Conservation (phyloP, 2,113 vertebrate genomes). For the Phalacrocorax pelagicus region DNA sequence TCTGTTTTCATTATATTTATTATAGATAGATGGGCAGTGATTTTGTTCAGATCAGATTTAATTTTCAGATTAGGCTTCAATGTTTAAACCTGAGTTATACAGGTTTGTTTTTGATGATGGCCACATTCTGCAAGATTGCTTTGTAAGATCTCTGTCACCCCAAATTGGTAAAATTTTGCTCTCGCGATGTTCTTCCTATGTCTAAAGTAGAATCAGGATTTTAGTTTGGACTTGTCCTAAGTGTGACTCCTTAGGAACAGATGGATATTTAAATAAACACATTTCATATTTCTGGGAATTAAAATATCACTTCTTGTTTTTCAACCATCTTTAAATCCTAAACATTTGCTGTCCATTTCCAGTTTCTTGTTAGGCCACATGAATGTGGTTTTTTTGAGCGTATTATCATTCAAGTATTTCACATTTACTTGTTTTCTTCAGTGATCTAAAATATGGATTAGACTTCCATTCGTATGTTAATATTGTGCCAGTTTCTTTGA, state of each 20-base stretch:
- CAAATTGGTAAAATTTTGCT: neutral
- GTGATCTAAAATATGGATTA: slow-evolving; percentile 12
- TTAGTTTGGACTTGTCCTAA: neutral
- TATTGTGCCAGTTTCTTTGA: slow-evolving; percentile 6
- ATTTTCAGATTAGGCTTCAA: neutral
- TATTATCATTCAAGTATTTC: neutral
- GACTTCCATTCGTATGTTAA: slow-evolving; percentile 33
- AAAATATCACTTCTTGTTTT: neutral
- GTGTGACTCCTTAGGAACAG: neutral
- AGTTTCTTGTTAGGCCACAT: neutral
- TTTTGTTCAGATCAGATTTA: neutral
- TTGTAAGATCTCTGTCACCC: neutral
- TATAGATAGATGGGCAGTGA: neutral
- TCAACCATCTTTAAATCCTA: neutral
- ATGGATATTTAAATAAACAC: neutral
- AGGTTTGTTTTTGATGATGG: neutral
- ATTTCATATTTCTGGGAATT: neutral
- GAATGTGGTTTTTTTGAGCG: neutral
- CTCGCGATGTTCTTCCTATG: accelerated
- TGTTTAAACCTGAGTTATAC: neutral
- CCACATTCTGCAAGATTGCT: neutral
- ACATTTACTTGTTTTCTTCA: slow-evolving; percentile 2
- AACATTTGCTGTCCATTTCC: neutral
- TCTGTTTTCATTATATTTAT: neutral
- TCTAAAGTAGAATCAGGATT: neutral